Percentiles rank a stretch among this genome's conserved stretches.
phyloP scores from a whole-genome alignment of 1,140 invertebrate species.

The Meloidogyne chitwoodi region DNA sequence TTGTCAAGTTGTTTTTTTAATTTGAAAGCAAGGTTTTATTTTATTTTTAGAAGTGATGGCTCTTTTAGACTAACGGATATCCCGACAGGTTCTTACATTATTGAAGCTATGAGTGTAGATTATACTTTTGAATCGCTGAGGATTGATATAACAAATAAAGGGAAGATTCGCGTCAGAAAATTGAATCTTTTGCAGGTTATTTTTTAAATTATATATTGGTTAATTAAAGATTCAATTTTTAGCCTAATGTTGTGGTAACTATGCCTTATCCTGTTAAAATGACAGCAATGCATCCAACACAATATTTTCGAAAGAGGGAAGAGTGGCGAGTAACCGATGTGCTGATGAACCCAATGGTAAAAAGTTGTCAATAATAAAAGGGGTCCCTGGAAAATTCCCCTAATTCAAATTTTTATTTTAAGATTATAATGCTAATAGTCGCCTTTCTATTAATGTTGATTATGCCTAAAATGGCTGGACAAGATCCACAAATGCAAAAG shows the following conservation, averaged over 20 bases:
- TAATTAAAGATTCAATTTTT: not conserved
- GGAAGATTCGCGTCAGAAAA: slow-evolving; percentile 87
- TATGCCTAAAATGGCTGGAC: slow-evolving; percentile 63
- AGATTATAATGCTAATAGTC: slow-evolving; percentile 62
- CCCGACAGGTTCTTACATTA: slow-evolving; percentile 85
- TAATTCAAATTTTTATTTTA: slow-evolving; percentile 46
- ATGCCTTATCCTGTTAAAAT: slow-evolving; percentile 52
- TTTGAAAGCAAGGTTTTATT: not conserved
- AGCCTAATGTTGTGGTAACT: slow-evolving; percentile 51
- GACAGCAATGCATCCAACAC: slow-evolving; percentile 52
- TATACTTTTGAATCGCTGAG: slow-evolving; percentile 83
- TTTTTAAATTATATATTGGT: not conserved
- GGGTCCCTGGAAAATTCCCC: too few relatives aligned
- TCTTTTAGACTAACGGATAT: slow-evolving; percentile 82
- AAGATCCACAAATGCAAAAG: slow-evolving; percentile 63
- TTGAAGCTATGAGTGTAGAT: slow-evolving; percentile 85
- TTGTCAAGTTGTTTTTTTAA: slow-evolving; percentile 36
- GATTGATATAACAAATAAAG: slow-evolving; percentile 90
- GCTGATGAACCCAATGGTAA: slow-evolving; percentile 61
- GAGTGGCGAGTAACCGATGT: slow-evolving; percentile 59
- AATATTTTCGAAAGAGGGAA: slow-evolving; percentile 56
- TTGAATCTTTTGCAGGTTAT: slow-evolving; percentile 87
- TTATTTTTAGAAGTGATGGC: slow-evolving; percentile 75
- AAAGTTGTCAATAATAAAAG: slow-evolving; percentile 61
- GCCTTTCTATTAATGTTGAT: slow-evolving; percentile 63